Conservation (phyloP, 2,113 vertebrate genomes). For the Misgurnus anguillicaudatus region DNA sequence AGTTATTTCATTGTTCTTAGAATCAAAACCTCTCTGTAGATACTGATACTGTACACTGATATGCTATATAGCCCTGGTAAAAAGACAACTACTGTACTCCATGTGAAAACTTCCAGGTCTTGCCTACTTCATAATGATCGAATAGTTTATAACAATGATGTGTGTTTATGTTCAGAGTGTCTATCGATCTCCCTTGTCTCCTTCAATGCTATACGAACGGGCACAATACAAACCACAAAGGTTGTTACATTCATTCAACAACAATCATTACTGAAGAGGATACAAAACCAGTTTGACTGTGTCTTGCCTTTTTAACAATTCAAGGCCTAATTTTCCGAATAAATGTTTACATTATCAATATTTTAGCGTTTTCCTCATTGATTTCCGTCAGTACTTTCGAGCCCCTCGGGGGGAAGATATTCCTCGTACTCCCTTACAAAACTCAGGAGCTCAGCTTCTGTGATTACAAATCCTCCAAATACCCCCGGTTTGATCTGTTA, state of each 20-base stretch:
- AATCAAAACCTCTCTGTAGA: too few species aligned
- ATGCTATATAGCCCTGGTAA: too few species aligned
- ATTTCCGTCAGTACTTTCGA: not conserved
- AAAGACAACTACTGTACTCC: too few species aligned
- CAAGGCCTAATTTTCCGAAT: not conserved
- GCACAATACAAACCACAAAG: too few species aligned
- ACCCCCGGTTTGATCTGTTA: not conserved
- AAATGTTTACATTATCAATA: conserved; percentile 14
- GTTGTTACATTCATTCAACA: not conserved
- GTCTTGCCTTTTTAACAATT: not conserved
- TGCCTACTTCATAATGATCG: too few species aligned
- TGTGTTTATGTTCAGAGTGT: too few species aligned
- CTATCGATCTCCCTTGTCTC: too few species aligned
- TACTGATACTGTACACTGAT: too few species aligned
- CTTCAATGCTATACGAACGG: too few species aligned
- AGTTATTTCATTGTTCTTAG: too few species aligned
- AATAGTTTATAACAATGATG: too few species aligned
- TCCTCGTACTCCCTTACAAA: not conserved
- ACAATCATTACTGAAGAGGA: not conserved
- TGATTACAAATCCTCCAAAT: not conserved
- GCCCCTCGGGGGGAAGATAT: not conserved
- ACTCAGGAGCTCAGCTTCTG: not conserved
- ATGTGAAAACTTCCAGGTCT: too few species aligned
- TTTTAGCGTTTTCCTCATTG: not conserved
- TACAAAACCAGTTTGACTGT: not conserved